Percentiles rank a stretch among this genome's conserved stretches.
Conservation (phyloP, 2,888 invertebrate species). For the Lumbricus terrestris region DNA sequence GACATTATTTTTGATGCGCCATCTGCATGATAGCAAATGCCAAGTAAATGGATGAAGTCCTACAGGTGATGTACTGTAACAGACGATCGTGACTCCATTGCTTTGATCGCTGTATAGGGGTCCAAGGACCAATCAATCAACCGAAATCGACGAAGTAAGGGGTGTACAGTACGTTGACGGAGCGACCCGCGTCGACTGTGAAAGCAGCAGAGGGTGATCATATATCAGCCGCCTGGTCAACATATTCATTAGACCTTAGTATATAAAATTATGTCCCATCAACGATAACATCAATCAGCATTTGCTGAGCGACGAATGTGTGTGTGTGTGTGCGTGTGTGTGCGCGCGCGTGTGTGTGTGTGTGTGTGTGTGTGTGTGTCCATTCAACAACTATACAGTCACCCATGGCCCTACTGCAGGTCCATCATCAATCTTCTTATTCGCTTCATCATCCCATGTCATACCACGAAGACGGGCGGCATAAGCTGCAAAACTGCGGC, state of each 20-base stretch:
- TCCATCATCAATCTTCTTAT: background rate
- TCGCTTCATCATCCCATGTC: background rate
- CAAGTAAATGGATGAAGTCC: background rate
- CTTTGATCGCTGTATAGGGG: background rate
- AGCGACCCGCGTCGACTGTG: background rate
- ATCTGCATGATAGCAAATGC: background rate
- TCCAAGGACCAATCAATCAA: background rate
- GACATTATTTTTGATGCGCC: background rate
- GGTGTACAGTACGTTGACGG: too few relatives aligned
- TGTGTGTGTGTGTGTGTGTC: too few relatives aligned
- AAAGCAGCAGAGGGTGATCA: background rate
- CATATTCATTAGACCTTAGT: background rate
- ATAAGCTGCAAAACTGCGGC: background rate
- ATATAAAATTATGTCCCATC: background rate
- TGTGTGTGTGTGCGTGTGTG: too few relatives aligned
- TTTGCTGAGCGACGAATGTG: background rate
- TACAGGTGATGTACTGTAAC: constrained; percentile 3
- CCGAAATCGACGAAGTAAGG: too few relatives aligned
- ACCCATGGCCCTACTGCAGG: background rate
- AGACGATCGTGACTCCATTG: background rate
- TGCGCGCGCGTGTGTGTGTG: too few relatives aligned
- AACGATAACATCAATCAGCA: background rate
- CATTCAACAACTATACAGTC: background rate
- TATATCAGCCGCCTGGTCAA: background rate
- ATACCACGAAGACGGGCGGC: background rate